Evolutionary conservation across 2,797 vertebrate species (phyloP), one percentile per base, ranked within the genome.

Genomic region (Scolopax rusticola): DNA sequence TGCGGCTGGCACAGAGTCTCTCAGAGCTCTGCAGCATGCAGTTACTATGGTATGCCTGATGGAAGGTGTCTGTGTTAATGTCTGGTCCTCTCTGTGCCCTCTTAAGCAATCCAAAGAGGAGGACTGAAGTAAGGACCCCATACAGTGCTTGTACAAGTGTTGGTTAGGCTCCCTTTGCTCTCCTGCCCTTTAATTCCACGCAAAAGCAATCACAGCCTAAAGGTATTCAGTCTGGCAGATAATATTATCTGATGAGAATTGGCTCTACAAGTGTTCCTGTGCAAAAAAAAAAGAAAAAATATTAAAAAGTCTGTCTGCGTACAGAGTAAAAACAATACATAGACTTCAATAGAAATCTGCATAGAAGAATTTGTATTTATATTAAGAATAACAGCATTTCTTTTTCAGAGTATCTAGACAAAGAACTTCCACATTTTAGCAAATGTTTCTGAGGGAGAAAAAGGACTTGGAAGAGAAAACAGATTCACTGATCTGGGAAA

Each of bases 281-380:
- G 51, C 6, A 13, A 0, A 27, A 6, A 18, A 5, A 16, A 28
- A 16, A 16, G 6, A 2, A 6, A 51, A 65, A 0, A 77, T 0
- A 59, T 32, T 18, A 15, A 75, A 50, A 64, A 43, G 1, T 33
- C n/a, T 63, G 3, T n/a, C 12, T 45, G 32, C 11, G 12, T 71
- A 51, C 7, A 56, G 36, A 57, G 12, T 59, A 33, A 84, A 76
- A 73, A 7, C 15, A 27, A 25, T n/a, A 14, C 7, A 20, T 3
- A 47, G 7, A 59, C 59, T 32, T 74, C 17, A 88, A 40, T 11
- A 63, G 6, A 54, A 45, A 78, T 9, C 13, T 21, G 7, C 11
- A 16, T 15, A 41, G 12, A 73, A 41, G 9, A 73, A 47, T 2
- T 87, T 64, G 10, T 43, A 41, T 51, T 71, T 73, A 21, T 38